Evolutionary conservation across 2,113 vertebrate genomes (phyloP).

Genomic region (Triplophysa tibetana): DNA sequence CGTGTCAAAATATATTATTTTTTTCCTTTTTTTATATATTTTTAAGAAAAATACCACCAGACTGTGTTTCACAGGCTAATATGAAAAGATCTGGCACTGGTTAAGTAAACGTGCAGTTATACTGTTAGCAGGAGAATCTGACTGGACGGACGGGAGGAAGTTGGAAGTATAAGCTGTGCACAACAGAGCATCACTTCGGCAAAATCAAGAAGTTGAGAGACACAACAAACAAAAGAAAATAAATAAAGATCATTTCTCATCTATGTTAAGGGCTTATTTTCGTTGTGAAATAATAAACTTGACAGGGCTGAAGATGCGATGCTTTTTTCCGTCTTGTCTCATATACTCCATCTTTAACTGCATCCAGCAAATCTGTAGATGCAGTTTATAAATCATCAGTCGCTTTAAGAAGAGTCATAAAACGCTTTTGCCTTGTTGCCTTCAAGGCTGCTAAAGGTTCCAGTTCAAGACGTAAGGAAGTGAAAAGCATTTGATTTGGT

Average conservation of each 20-base stretch:
- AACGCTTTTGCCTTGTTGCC: background rate
- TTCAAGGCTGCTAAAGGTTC: no score
- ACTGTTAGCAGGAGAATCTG: background rate
- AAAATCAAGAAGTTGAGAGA: background rate
- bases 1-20: no score
- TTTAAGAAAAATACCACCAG: background rate
- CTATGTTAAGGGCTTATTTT: background rate
- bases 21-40: no score
- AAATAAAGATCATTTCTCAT: constrained; percentile 1
- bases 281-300: background rate
- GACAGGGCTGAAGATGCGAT: no score
- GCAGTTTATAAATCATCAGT: constrained; percentile 23
- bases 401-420: background rate
- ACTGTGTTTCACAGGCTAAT: constrained; percentile 21
- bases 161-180: background rate
- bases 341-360: background rate
- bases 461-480: background rate
- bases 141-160: background rate
- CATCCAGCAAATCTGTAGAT: background rate
- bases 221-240: background rate
- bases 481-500: background rate
- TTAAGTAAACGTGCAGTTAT: constrained; percentile 7
- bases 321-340: background rate
- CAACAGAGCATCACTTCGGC: background rate
- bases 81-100: constrained; percentile 2